These are phyloP conservation scores for Laspeyria flexula DNA, from an alignment of 2,888 invertebrate genomes.

Conservation along the genomic window DNA sequence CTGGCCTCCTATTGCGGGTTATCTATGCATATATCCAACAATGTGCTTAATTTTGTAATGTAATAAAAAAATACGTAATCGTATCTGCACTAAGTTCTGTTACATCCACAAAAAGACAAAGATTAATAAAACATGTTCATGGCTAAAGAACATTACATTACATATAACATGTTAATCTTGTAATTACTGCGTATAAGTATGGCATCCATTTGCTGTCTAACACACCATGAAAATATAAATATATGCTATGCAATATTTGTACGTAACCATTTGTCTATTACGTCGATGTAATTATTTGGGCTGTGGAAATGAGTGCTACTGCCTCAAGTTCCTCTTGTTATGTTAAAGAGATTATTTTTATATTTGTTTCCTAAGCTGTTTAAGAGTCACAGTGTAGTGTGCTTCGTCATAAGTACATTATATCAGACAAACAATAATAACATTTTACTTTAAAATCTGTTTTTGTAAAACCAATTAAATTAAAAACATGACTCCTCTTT, in stretches of 20 bases:
- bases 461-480: too few relatives aligned
- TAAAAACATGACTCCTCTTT: too few relatives aligned
- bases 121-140: constrained; percentile 4
- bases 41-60: too few relatives aligned
- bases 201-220: not conserved
- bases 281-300: not conserved
- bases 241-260: constrained; percentile 3
- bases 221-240: constrained; percentile 15
- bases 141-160: not conserved
- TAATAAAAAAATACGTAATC: too few relatives aligned
- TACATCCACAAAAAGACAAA: not conserved
- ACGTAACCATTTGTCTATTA: not conserved
- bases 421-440: too few relatives aligned
- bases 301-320: not conserved
- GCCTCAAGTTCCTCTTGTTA: not conserved
- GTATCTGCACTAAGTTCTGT: not conserved
- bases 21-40: too few relatives aligned
- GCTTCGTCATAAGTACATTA: too few relatives aligned
- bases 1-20: too few relatives aligned
- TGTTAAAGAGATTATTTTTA: too few relatives aligned
- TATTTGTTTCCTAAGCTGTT: too few relatives aligned
- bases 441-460: too few relatives aligned
- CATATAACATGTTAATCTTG: not conserved
- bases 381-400: too few relatives aligned
- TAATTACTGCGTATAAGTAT: constrained; percentile 1